phyloP scores from a whole-genome alignment of 2,888 invertebrate genomes.

The Scaptomyza caliginosa region DNA sequence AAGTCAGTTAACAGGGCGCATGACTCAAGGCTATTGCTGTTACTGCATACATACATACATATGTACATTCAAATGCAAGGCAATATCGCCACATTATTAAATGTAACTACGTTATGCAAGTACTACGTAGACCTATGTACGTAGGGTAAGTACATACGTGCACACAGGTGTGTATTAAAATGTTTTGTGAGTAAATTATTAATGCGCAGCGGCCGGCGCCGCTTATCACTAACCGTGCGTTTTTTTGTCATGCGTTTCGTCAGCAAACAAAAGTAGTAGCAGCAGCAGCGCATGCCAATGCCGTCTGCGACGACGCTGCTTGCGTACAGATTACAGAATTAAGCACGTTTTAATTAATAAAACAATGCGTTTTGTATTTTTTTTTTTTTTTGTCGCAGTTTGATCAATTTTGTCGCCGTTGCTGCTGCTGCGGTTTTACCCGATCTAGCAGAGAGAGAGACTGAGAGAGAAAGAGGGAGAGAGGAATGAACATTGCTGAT shows the following conservation, averaged over 20 bases:
- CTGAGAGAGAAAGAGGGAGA: background rate
- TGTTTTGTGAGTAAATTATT: background rate
- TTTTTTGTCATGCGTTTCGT: slow-evolving; percentile 23
- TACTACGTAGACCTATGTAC: too few relatives aligned
- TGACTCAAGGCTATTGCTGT: slow-evolving; percentile 32
- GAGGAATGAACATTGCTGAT: slow-evolving; percentile 17
- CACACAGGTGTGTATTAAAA: background rate
- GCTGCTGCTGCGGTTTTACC: slow-evolving; percentile 25
- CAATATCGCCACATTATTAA: too few relatives aligned
- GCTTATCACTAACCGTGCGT: slow-evolving; percentile 31
- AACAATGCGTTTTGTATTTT: slow-evolving; percentile 25
- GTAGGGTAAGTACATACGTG: background rate
- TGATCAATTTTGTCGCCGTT: background rate
- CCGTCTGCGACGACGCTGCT: slow-evolving; percentile 21
- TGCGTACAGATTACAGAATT: slow-evolving; percentile 59
- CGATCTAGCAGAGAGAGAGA: background rate
- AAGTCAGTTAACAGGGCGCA: slow-evolving; percentile 26
- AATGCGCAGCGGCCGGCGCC: slow-evolving; percentile 25
- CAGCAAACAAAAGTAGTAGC: slow-evolving; percentile 13
- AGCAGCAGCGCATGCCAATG: slow-evolving; percentile 41
- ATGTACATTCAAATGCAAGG: too few relatives aligned
- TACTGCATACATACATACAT: too few relatives aligned
- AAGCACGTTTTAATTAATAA: slow-evolving; percentile 62
- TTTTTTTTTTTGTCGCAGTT: slow-evolving; percentile 12
- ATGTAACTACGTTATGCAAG: background rate